Evolutionary conservation across 2,888 invertebrate species (phyloP), one percentile per base, ranked within the genome.

Genomic region (Drosophila prostipennis): DNA sequence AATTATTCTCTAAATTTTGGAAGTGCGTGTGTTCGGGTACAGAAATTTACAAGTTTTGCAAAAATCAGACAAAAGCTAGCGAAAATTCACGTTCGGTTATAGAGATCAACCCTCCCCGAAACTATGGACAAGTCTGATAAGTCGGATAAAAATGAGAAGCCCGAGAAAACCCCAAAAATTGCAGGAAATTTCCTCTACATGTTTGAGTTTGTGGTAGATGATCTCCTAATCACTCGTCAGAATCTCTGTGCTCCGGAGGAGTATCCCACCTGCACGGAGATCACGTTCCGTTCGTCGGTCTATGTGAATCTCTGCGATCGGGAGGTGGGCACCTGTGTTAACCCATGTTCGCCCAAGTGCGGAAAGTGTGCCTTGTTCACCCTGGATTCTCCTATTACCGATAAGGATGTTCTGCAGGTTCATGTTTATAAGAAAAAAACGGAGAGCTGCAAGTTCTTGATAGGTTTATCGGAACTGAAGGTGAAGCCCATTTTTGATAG

Each of bases 171-270:
- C 13, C 8, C 13, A 10, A 46, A 78, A 72, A 71, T 76, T 45
- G 55, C 37, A n/a, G 42, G 32, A 13, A 70, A 54, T 14, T 89
- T 90, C 37, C 80, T 92, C 59, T 92, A 91, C 73, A 91, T 90
- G 91, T 87, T 92, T 43, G 92, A 92, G 71, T 91, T 92, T 71
- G 90, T 91, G 56, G 79, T 92, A 55, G 91, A 91, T 51, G 91
- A 92, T 70, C 64, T 92, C 45, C 56, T 91, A 26, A 89, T 92
- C 34, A 90, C 90, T 2, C 80, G 87, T 11, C 89, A 91, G 56
- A 92, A 92, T 70, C 64, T 87, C 32, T 92, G 92, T 71, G 92
- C 92, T n/a, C 92, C 92, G 6, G 91, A 91, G 36, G 91, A 92
- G 56, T 92, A 91, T 72, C 91, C 91, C 1, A 90, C 90, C 7